Base-by-base conservation (phyloP, 2,888 invertebrate species). In the Odontocerum albicorne region DNA sequence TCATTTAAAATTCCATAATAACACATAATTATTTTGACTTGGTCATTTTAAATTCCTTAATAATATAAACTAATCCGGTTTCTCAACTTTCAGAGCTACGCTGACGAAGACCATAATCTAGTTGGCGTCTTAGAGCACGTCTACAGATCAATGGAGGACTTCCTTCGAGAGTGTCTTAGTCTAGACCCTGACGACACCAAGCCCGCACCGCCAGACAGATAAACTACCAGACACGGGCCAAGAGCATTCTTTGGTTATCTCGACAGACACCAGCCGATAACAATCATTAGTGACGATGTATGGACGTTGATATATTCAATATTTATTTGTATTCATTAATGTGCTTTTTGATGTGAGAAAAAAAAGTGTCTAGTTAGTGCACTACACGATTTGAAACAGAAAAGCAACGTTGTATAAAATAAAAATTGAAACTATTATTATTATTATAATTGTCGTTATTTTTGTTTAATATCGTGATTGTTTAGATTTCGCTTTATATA, bases 131-230 rank as follows among this genome's bases (percentile, higher is more conserved):
- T 91, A 66, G 91, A 92, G 71, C 95, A 96, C 77, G 87, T 93
- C 64, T 94, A 94, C 75, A 84, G 88, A 67, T 92, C 92, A 65
- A 92, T 95, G 92, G 94, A 94, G 77, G 88, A 92, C 76, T 95
- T 87, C 78, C 86, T 95, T 72, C 84, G 88, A 72, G 88, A 92
- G 81, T 92, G 92, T 83, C 88, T 92, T 77, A 88, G 88, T 72
- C 82, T 92, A 73, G 92, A 92, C 77, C 85, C 88, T 57, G 87
- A 87, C 69, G 85, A 86, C 68, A 82, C 82, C 63, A 84, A 82
- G 70, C 80, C 84, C 62, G 83, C 84, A 63, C 77, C 78, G 49
- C 80, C 81, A 55, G 80, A 80, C 68, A 79, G 78, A 77, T 78
- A 77, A 72, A 50, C 46, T 43, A 12, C 7, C 21, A n/a, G n/a